These are phyloP conservation scores for Cyclopterus lumpus DNA, from an alignment of 2,797 vertebrate genomes.

Conservation along the genomic window DNA sequence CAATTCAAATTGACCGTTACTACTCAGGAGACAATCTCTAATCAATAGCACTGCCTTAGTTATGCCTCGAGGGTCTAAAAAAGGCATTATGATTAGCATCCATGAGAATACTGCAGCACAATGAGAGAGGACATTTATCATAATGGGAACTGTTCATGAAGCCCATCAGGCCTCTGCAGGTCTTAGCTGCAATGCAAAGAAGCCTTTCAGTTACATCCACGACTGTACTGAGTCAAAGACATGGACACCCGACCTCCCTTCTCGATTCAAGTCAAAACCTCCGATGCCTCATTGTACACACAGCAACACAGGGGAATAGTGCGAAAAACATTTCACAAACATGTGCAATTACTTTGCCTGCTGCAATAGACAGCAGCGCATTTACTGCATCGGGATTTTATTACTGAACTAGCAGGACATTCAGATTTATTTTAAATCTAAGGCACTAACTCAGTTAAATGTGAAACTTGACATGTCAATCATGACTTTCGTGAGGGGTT, in stretches of 20 bases:
- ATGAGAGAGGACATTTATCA: constrained; percentile 44
- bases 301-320: neutral
- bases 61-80: constrained; percentile 53
- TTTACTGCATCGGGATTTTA: neutral
- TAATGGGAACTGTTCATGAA: constrained; percentile 8
- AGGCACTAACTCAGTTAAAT: neutral
- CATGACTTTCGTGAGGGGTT: too few relatives aligned
- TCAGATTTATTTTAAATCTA: neutral
- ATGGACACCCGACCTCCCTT: neutral
- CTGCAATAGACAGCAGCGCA: neutral
- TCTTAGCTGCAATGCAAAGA: neutral
- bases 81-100: constrained; percentile 66
- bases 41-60: constrained; percentile 70
- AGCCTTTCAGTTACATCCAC: constrained; percentile 1
- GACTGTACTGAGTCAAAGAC: neutral
- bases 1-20: constrained; percentile 60
- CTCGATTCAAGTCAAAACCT: neutral
- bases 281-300: neutral
- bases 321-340: neutral
- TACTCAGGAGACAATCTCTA: constrained; percentile 54
- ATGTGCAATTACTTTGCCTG: neutral
- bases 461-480: neutral
- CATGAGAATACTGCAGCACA: constrained; percentile 45
- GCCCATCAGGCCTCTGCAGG: constrained; percentile 12
- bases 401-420: neutral